Conservation (phyloP, 2,888 invertebrate species). For the Megamerina dolium region DNA sequence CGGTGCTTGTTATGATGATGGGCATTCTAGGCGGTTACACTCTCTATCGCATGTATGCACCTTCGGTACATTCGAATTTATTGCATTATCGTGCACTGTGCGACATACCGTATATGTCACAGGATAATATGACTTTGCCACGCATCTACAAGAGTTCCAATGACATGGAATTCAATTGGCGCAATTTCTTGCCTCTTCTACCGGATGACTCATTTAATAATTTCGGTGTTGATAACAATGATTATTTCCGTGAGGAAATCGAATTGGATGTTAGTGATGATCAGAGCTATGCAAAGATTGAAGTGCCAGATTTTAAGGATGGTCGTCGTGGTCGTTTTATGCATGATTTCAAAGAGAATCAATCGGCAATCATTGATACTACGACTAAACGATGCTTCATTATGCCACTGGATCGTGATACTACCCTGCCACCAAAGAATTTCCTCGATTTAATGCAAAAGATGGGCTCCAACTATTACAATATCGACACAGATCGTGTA, state of each 20-base stretch:
- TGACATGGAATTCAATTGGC: slow-evolving; percentile 38
- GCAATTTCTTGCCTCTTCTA: slow-evolving; percentile 28
- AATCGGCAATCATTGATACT: slow-evolving; percentile 71
- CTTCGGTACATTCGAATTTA: slow-evolving; percentile 54
- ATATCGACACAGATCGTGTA: slow-evolving; percentile 73
- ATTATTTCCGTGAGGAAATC: slow-evolving; percentile 73
- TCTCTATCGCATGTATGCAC: slow-evolving; percentile 67
- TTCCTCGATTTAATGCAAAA: slow-evolving; percentile 73
- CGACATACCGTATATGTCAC: slow-evolving; percentile 43
- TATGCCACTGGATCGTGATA: slow-evolving; percentile 76
- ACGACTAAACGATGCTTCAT: slow-evolving; percentile 77
- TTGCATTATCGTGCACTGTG: slow-evolving; percentile 46
- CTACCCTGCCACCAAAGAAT: slow-evolving; percentile 72
- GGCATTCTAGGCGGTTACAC: slow-evolving; percentile 68
- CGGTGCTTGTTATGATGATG: slow-evolving; percentile 64
- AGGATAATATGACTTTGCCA: slow-evolving; percentile 33
- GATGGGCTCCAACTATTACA: slow-evolving; percentile 73
- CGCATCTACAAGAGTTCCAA: slow-evolving; percentile 39
- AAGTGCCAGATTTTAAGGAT: slow-evolving; percentile 77
- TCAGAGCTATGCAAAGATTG: slow-evolving; percentile 74
- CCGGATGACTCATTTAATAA: slow-evolving; percentile 29
- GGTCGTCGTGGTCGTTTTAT: slow-evolving; percentile 80
- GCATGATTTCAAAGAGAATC: slow-evolving; percentile 81
- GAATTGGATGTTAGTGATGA: slow-evolving; percentile 65
- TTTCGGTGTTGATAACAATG: too few relatives aligned